A percentile compares a stretch with the other conserved stretches of the same genome.
These are phyloP conservation scores for Opisthograptis luteolata DNA, from an alignment of 2,888 invertebrate species.

Conservation along the genomic window DNA sequence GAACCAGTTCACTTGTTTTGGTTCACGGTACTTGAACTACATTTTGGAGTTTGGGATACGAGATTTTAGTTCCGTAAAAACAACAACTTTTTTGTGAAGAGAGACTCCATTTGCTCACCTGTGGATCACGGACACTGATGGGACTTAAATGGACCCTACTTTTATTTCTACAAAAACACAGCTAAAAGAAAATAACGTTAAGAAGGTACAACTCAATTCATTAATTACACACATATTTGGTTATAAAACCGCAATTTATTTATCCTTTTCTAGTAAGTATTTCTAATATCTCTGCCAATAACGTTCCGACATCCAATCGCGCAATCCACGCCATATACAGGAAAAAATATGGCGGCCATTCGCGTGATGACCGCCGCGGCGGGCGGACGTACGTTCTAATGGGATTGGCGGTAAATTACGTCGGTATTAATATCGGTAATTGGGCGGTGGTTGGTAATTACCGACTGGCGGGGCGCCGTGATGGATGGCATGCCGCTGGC, in stretches of 20 bases:
- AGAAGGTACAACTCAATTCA: too few relatives aligned
- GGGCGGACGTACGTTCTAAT: conserved; percentile 32
- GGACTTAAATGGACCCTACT: background rate
- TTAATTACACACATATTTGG: too few relatives aligned
- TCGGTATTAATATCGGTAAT: conserved; percentile 33
- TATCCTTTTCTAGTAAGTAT: conserved; percentile 7
- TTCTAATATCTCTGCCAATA: conserved; percentile 17
- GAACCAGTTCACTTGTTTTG: conserved; percentile 23
- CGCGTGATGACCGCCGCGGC: conserved; percentile 20
- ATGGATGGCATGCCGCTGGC: conserved; percentile 29
- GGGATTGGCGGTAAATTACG: conserved; percentile 29
- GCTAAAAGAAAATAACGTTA: too few relatives aligned
- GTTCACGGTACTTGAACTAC: conserved; percentile 17
- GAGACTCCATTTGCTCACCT: conserved; percentile 11
- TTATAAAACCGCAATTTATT: too few relatives aligned
- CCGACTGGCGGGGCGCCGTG: conserved; percentile 18
- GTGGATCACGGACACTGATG: background rate
- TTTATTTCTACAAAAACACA: background rate
- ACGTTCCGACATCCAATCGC: conserved; percentile 20
- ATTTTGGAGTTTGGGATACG: conserved; percentile 10
- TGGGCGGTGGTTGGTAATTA: conserved; percentile 35
- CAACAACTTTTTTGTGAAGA: conserved; percentile 11
- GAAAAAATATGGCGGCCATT: conserved; percentile 41
- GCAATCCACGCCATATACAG: conserved; percentile 30
- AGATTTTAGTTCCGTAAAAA: conserved; percentile 9